Conservation (phyloP, 2,113 vertebrate genomes). For the Pachypanchax playfairii region DNA sequence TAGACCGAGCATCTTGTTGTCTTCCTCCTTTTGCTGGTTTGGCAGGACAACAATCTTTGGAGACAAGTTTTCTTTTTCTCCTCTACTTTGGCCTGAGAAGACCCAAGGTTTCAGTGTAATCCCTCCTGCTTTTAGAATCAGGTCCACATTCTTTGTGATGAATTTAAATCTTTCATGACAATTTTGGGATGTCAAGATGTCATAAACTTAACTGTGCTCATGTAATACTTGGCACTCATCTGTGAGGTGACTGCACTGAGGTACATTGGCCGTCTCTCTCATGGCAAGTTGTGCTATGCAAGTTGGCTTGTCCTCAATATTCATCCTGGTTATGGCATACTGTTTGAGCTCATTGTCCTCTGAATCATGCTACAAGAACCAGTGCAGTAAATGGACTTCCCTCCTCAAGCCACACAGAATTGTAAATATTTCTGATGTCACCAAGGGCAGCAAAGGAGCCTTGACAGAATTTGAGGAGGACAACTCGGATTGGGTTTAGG, state of each 20-base stretch:
- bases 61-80: too few species aligned
- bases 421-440: neutral
- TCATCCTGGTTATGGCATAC: neutral
- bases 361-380: neutral
- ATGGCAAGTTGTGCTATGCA: conserved; percentile 1
- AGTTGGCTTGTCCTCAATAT: neutral
- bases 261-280: neutral
- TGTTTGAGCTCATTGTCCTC: neutral
- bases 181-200: neutral
- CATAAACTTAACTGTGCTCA: neutral
- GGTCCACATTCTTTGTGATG: too few species aligned
- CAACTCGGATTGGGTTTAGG: neutral
- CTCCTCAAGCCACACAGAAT: neutral
- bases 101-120: too few species aligned
- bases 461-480: neutral
- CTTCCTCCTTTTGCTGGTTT: too few species aligned
- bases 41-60: too few species aligned
- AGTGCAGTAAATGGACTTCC: neutral
- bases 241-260: neutral
- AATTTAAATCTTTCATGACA: neutral
- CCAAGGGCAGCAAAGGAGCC: neutral
- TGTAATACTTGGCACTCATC: neutral
- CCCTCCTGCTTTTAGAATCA: too few species aligned
- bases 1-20: too few species aligned
- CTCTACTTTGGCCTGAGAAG: too few species aligned